Evolutionary conservation across 2,888 invertebrate species (phyloP), one percentile per base, ranked within the genome.

Genomic region (Tholera decimalis): DNA sequence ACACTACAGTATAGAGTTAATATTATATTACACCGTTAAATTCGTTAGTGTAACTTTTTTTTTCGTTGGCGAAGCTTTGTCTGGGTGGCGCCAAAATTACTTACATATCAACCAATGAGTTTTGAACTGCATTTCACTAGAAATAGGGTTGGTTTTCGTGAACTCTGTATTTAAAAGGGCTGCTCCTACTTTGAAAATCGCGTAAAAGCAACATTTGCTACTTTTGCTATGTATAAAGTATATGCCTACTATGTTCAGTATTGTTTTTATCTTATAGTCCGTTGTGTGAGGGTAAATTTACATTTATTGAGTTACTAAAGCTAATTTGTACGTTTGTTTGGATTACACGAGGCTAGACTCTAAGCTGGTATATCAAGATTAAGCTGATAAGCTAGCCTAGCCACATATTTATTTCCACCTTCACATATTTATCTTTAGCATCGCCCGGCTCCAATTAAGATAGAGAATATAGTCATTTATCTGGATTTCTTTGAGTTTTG

Each of bases 51-150:
- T 72, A 63, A 50, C 69, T 67, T 75, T 80, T 80, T 80, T 80
- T 85, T 85, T 78, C 80, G 72, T 79, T 81, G 86, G 86, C 82
- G 85, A 55, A 85, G 84, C 85, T 63, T 77, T 86, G 86, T 86
- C 86, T 86, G 86, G 85, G 85, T 86, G 86, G 86, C 85, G 86
- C 86, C 86, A 83, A 75, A 63, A 71, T 63, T 77, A 66, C 54
- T 74, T 50, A 63, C 59, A 7, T 18, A 18, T 24, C 9, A 20
- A 9, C 0, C 22, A 69, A 49, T 4, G n/a, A 9, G 41, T 63
- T 79, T 56, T 53, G 26, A 22, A 62, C 72, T 58, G 15, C 74
- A 69, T 22, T n/a, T 0, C 0, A 0, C 0, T 9, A 11, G 2
- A 0, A 0, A 3, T 64, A 65, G 28, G 28, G 62, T 51, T 7